Percentiles rank a stretch among this genome's conserved stretches.
Conservation (phyloP, 2,888 invertebrate genomes). For the Agrilus cyanescens region DNA sequence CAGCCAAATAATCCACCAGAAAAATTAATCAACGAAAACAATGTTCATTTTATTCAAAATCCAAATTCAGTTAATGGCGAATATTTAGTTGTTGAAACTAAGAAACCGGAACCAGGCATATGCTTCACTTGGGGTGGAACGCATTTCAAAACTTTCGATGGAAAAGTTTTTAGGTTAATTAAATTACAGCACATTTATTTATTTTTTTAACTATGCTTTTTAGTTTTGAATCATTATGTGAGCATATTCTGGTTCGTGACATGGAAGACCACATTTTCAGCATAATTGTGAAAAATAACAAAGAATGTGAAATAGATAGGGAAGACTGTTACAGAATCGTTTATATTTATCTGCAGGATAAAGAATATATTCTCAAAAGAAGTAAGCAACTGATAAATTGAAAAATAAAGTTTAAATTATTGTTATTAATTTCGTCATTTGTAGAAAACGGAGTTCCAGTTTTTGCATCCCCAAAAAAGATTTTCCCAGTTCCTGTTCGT, state of each 20-base stretch:
- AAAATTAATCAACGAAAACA: conserved; percentile 7
- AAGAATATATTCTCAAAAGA: conserved; percentile 45
- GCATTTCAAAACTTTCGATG: conserved; percentile 80
- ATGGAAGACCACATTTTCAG: conserved; percentile 57
- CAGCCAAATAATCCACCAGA: background rate
- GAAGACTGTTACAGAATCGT: conserved; percentile 41
- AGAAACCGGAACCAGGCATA: conserved; percentile 48
- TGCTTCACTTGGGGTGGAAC: conserved; percentile 73
- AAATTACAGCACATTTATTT: conserved; percentile 6
- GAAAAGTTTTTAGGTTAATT: conserved; percentile 55
- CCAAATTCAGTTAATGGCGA: background rate
- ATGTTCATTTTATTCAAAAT: background rate
- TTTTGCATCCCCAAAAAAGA: conserved; percentile 22
- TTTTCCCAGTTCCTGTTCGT: conserved; percentile 57
- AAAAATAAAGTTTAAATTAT: conserved; percentile 26
- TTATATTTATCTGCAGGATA: conserved; percentile 57
- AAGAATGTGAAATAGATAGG: conserved; percentile 38
- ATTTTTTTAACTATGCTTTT: conserved; percentile 15
- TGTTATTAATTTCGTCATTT: conserved; percentile 2
- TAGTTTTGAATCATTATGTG: conserved; percentile 66
- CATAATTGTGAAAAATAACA: conserved; percentile 45
- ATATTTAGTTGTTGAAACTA: conserved; percentile 18
- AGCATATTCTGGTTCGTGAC: conserved; percentile 63
- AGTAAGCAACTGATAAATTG: conserved; percentile 25
- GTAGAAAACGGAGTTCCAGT: conserved; percentile 21